Evolutionary conservation across 2,797 vertebrate genomes (phyloP).

Genomic region (Crax fasciolata): DNA sequence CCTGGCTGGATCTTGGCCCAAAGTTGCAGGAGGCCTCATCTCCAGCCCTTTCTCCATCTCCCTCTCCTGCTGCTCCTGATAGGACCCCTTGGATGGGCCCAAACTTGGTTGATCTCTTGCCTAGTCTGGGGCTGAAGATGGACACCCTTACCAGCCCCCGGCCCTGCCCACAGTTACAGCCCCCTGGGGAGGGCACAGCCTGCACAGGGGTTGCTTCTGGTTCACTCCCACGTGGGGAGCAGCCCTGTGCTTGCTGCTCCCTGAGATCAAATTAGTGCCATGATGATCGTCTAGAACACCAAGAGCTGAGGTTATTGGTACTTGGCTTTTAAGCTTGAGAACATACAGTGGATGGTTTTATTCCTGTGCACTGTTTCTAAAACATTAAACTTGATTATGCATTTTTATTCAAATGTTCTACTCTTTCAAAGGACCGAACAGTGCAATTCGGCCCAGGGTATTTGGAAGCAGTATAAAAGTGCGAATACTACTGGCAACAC

Average conservation of each 20-base stretch:
- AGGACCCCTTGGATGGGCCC: accelerated
- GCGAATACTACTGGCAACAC: constrained; percentile 10
- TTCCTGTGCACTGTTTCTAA: background rate
- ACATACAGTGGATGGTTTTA: background rate
- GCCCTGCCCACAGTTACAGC: background rate
- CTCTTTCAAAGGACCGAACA: background rate
- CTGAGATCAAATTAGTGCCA: background rate
- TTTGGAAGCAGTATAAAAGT: constrained; percentile 35
- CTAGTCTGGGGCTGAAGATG: background rate
- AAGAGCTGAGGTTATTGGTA: background rate
- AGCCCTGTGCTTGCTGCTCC: background rate
- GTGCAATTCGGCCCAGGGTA: background rate
- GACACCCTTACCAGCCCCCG: background rate
- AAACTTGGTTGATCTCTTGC: accelerated
- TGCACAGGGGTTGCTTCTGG: accelerated
- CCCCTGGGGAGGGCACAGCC: background rate
- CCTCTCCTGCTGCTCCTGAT: background rate
- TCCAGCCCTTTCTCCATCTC: background rate
- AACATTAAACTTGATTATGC: background rate
- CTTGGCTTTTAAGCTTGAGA: background rate
- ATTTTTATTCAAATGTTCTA: background rate
- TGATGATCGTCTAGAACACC: background rate
- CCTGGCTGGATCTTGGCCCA: background rate
- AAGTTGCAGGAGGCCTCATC: background rate
- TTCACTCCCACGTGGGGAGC: background rate